These are phyloP conservation scores for Onychostruthus taczanowskii DNA, from an alignment of 2,113 vertebrate species.

Conservation along the genomic window DNA sequence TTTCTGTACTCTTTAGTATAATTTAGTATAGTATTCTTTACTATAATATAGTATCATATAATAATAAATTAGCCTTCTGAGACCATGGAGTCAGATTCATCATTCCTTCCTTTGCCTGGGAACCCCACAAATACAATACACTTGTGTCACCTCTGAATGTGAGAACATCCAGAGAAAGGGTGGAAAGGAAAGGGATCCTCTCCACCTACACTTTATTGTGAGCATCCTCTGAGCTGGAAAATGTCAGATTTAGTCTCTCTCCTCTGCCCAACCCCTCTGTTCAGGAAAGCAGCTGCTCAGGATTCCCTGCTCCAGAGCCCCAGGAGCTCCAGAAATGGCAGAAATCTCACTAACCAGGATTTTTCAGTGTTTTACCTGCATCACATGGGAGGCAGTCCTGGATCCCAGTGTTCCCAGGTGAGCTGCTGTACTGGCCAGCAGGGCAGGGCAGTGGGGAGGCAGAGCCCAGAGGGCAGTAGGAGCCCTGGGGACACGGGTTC, in stretches of 20 bases:
- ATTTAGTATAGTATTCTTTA: too few species aligned
- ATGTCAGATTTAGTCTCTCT: neutral
- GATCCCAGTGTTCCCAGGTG: conserved; percentile 63
- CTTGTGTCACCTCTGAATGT: neutral
- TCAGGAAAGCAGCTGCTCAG: neutral
- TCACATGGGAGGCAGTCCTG: conserved; percentile 79
- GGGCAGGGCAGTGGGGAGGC: conserved; percentile 76
- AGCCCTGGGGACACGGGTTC: conserved; percentile 74
- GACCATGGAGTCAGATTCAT: too few species aligned
- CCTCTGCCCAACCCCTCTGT: neutral
- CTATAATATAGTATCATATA: too few species aligned
- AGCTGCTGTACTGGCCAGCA: conserved; percentile 78
- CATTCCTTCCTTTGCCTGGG: too few species aligned
- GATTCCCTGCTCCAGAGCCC: neutral
- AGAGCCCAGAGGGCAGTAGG: conserved; percentile 82
- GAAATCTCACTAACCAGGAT: fast-evolving
- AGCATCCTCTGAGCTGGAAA: neutral
- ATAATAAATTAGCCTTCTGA: too few species aligned
- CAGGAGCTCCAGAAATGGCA: neutral
- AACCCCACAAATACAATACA: too few species aligned
- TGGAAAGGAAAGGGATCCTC: neutral
- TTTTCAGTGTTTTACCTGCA: conserved; percentile 64
- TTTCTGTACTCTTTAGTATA: too few species aligned
- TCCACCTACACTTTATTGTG: too few species aligned
- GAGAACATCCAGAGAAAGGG: neutral